Evolutionary conservation across 2,888 invertebrate species (phyloP).

Genomic region (Pyrrhosoma nymphula): DNA sequence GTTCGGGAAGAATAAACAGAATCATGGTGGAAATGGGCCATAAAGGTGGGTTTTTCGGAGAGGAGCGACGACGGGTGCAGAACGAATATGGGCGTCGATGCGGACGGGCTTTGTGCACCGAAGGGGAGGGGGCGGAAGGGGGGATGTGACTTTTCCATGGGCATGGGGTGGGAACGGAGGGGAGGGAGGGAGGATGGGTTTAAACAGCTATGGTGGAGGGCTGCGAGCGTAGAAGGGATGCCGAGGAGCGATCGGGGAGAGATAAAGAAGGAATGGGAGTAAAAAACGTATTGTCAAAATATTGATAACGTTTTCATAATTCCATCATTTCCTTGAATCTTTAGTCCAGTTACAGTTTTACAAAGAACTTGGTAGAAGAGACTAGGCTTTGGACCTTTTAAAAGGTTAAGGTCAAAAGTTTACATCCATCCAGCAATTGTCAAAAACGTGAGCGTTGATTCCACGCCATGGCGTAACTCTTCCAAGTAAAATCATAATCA

Average conservation of each 20-base stretch:
- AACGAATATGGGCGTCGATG: constrained; percentile 46
- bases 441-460: too few species aligned
- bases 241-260: not conserved
- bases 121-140: not conserved
- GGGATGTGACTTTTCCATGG: not conserved
- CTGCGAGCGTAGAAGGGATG: not conserved
- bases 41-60: constrained; percentile 33
- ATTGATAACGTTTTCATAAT: too few species aligned
- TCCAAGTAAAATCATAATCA: too few species aligned
- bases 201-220: not conserved
- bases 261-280: not conserved
- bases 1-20: constrained; percentile 19
- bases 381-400: too few species aligned
- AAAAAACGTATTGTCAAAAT: too few species aligned
- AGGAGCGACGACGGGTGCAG: constrained; percentile 29
- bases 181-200: not conserved
- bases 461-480: too few species aligned
- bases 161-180: not conserved
- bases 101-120: not conserved
- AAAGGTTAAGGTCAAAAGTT: too few species aligned
- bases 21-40: constrained; percentile 59
- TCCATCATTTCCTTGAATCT: too few species aligned
- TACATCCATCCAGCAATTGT: too few species aligned
- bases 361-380: too few species aligned
- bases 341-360: too few species aligned